These are phyloP conservation scores for Rhagologus leucostigma DNA, from an alignment of 2,113 vertebrate species.

Conservation along the genomic window DNA sequence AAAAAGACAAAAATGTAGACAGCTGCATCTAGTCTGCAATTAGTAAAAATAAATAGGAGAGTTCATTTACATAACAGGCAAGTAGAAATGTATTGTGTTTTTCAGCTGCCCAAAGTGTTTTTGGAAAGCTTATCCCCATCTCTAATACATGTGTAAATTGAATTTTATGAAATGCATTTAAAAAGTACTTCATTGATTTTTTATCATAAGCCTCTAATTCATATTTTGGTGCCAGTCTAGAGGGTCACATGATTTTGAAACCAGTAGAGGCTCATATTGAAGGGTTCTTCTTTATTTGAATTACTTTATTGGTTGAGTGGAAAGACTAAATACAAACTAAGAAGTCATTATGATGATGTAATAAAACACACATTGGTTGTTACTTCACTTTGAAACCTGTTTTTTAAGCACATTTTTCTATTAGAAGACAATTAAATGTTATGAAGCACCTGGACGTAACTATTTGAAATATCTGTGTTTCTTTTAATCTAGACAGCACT, in stretches of 20 bases:
- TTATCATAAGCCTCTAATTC: constrained; percentile 14
- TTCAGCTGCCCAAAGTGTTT: not conserved
- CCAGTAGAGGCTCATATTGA: not conserved
- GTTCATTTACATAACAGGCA: not conserved
- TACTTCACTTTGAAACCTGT: constrained; percentile 3
- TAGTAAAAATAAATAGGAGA: not conserved
- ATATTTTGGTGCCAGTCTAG: constrained; percentile 37
- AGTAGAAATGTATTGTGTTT: not conserved
- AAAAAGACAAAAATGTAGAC: not conserved
- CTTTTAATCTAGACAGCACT: not conserved
- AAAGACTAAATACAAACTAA: constrained; percentile 20
- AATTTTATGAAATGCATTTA: constrained; percentile 26
- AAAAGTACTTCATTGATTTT: constrained; percentile 21
- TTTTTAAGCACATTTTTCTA: not conserved
- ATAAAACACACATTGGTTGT: not conserved
- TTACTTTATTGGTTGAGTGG: constrained; percentile 5
- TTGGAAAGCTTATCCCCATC: not conserved
- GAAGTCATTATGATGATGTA: not conserved
- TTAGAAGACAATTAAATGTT: constrained; percentile 2
- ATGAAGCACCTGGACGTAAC: not conserved
- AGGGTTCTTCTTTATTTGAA: constrained; percentile 28
- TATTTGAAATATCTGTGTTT: not conserved
- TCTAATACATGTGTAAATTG: constrained; percentile 14
- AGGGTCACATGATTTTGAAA: not conserved
- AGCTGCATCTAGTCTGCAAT: not conserved